These are phyloP conservation scores for Ficedula albicollis DNA, from an alignment of 2,797 vertebrate species.

Conservation along the genomic window DNA sequence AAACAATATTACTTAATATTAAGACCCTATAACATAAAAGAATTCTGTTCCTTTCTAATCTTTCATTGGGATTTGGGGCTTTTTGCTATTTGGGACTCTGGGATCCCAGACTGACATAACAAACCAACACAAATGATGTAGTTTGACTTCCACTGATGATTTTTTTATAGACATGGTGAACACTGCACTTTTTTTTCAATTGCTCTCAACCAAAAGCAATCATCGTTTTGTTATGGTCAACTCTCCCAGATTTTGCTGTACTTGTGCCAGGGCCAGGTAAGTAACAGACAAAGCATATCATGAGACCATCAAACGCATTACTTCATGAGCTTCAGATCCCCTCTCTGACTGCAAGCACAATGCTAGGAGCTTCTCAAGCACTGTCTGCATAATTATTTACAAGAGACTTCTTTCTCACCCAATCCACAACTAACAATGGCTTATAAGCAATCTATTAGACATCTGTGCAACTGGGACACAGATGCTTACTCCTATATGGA, in stretches of 20 bases:
- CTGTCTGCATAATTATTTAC: background rate
- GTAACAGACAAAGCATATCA: background rate
- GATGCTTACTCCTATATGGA: background rate
- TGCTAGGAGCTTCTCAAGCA: background rate
- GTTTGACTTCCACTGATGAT: accelerated
- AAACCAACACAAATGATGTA: background rate
- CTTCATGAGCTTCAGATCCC: background rate
- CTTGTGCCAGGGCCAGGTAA: background rate
- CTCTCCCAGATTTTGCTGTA: background rate
- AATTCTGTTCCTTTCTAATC: background rate
- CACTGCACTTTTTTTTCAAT: background rate
- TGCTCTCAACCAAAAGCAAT: background rate
- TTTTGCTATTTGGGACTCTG: background rate
- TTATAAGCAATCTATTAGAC: background rate
- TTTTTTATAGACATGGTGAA: background rate
- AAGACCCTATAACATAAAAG: background rate
- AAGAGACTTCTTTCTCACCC: background rate
- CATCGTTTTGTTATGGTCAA: accelerated
- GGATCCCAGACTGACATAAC: accelerated
- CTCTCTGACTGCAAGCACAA: background rate
- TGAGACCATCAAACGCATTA: background rate
- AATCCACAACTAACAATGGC: background rate
- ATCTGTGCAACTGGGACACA: background rate
- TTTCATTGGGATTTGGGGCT: background rate
- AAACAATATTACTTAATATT: background rate